These are phyloP conservation scores for Brachystomella parvula DNA, from an alignment of 1,140 invertebrate species.

Conservation along the genomic window DNA sequence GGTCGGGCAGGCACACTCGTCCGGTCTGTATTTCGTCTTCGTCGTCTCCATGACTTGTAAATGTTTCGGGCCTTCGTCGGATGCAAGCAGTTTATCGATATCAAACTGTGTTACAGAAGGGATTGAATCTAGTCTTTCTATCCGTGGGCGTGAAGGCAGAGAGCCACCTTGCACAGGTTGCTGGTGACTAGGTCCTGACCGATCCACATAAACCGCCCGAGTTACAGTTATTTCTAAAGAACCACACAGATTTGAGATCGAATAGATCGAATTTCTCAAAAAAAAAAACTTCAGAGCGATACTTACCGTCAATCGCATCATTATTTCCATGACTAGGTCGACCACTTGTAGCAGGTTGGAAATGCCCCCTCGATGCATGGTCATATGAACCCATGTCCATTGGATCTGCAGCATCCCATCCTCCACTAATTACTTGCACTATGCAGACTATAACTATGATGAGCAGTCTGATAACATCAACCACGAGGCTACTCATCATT, in stretches of 20 bases:
- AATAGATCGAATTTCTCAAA: too few species aligned
- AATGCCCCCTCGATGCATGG: background rate
- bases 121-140: too few species aligned
- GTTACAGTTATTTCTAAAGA: background rate
- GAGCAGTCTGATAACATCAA: too few species aligned
- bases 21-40: background rate
- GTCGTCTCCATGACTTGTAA: conserved; percentile 7
- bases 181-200: background rate
- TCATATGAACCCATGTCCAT: background rate
- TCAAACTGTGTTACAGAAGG: background rate
- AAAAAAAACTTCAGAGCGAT: too few species aligned
- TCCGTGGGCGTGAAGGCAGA: too few species aligned
- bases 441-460: too few species aligned
- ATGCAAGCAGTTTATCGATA: background rate
- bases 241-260: too few species aligned
- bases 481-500: too few species aligned
- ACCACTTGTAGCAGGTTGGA: background rate
- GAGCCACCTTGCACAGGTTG: background rate
- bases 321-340: background rate
- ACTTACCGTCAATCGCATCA: too few species aligned
- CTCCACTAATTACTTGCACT: too few species aligned
- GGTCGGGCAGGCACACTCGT: background rate
- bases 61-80: background rate
- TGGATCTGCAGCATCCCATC: too few species aligned
- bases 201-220: background rate